phyloP scores from a whole-genome alignment of 1,140 invertebrate species.

The Parapsyche elsis region DNA sequence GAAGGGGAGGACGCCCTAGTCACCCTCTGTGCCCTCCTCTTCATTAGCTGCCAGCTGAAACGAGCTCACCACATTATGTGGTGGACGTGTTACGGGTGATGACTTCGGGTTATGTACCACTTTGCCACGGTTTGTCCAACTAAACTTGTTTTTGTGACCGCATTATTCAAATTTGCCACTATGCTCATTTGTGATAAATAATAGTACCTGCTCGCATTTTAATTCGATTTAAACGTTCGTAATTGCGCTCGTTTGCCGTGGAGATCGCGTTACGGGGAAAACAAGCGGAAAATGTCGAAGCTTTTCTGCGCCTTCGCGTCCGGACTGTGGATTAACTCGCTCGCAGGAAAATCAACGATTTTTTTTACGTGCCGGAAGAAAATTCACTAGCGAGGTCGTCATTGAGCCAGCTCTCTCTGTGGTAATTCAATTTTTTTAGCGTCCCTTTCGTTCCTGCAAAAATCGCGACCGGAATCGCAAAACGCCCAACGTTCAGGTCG shows the following conservation, averaged over 20 bases:
- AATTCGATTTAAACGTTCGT: too few species aligned
- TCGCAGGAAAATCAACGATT: constrained; percentile 22
- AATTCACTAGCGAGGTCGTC: not conserved
- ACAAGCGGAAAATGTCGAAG: not conserved
- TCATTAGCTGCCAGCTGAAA: too few species aligned
- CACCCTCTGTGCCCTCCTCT: too few species aligned
- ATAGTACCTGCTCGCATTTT: too few species aligned
- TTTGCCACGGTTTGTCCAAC: too few species aligned
- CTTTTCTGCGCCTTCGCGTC: not conserved
- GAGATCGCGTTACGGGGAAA: not conserved
- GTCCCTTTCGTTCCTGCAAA: constrained; percentile 40
- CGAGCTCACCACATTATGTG: too few species aligned
- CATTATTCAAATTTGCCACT: constrained; percentile 2
- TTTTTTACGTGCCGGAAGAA: not conserved
- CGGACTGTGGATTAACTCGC: not conserved
- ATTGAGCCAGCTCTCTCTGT: constrained; percentile 25
- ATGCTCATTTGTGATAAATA: not conserved
- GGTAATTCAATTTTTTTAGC: constrained; percentile 47
- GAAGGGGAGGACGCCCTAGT: too few species aligned
- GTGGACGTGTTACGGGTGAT: too few species aligned
- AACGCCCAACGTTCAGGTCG: not conserved
- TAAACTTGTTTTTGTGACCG: not conserved
- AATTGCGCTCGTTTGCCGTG: not conserved
- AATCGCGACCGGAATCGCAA: constrained; percentile 38
- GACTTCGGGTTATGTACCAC: too few species aligned